Percentiles rank a stretch among this genome's conserved stretches.
phyloP scores from a whole-genome alignment of 2,888 invertebrate species.

The Melanargia galathea region DNA sequence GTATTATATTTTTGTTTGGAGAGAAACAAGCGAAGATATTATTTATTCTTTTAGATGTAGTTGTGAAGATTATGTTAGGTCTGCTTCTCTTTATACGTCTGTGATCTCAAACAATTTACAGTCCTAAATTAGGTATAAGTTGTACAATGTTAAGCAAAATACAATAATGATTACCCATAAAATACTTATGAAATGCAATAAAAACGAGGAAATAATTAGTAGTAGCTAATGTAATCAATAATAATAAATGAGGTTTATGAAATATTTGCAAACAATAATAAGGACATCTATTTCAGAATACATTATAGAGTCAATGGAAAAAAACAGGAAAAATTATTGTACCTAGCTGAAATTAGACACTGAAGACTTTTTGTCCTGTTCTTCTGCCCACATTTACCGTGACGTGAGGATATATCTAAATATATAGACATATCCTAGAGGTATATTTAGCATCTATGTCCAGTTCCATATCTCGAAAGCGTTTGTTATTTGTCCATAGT shows the following conservation, averaged over 20 bases:
- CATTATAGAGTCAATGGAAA: background rate
- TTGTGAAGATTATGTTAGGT: no score
- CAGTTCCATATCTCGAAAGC: no score
- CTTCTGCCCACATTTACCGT: background rate
- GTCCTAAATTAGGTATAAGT: background rate
- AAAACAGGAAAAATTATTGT: background rate
- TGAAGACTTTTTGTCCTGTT: background rate
- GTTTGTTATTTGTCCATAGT: no score
- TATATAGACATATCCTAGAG: no score
- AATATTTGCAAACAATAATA: constrained; percentile 6
- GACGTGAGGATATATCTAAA: background rate
- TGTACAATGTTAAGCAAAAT: background rate
- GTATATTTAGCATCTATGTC: no score
- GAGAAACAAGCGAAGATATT: no score
- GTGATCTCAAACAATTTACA: background rate
- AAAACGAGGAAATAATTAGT: background rate
- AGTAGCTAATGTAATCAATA: background rate
- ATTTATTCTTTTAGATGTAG: no score
- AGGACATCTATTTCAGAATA: background rate
- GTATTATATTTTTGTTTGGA: no score
- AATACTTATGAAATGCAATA: background rate
- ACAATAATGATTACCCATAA: background rate
- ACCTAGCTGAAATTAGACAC: background rate
- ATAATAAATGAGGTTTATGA: background rate
- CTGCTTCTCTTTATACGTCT: no score